Evolutionary conservation across 2,113 vertebrate species (phyloP).

Genomic region (Syngnathus floridae): DNA sequence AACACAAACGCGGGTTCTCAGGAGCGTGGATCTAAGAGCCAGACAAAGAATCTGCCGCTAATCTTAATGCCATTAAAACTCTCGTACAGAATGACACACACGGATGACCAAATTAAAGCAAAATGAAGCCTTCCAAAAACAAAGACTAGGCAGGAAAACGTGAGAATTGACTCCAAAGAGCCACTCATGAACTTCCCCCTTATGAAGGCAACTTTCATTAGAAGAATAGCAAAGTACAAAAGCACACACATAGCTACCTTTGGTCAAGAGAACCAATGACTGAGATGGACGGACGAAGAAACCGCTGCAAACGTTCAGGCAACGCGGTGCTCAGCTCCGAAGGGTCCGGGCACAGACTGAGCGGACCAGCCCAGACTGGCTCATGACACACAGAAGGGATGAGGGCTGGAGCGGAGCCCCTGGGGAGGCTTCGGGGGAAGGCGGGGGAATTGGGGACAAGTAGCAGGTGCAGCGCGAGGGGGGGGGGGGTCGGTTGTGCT

Average conservation of each 20-base stretch:
- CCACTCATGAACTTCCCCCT: constrained; percentile 13
- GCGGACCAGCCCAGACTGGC: constrained; percentile 5
- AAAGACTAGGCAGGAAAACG: constrained; percentile 11
- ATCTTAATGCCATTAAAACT: constrained; percentile 52
- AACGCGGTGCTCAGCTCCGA: not conserved
- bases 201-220: constrained; percentile 11
- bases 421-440: not conserved
- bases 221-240: constrained; percentile 2
- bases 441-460: constrained; percentile 16
- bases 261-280: not conserved
- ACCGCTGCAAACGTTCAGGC: not conserved
- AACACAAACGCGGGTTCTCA: constrained; percentile 26
- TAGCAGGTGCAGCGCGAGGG: constrained; percentile 44
- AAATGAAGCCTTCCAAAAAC: constrained; percentile 9
- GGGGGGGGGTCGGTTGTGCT: not conserved
- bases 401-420: constrained; percentile 7
- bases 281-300: not conserved
- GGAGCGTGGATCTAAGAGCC: constrained; percentile 25
- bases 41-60: constrained; percentile 56
- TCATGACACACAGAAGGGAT: constrained; percentile 14
- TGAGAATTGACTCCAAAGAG: not conserved
- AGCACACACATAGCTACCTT: constrained; percentile 42
- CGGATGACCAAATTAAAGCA: no score
- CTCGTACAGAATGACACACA: no score
- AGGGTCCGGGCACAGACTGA: constrained; percentile 4